These are phyloP conservation scores for Drosophila nebulosa DNA, from an alignment of 1,140 invertebrate genomes.

Conservation along the genomic window DNA sequence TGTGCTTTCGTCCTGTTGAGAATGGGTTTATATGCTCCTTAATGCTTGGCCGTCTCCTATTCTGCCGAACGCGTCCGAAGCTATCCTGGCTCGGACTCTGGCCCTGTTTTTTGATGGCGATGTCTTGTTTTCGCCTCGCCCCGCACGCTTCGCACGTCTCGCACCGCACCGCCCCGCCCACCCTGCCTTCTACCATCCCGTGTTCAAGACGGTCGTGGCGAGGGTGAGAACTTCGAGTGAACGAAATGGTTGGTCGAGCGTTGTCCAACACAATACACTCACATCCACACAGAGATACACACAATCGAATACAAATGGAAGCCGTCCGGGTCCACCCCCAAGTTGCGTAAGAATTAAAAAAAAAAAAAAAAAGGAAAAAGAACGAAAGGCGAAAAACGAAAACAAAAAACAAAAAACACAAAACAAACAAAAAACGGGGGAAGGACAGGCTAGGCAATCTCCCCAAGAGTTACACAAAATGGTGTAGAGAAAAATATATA, in stretches of 20 bases:
- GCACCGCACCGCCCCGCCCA: too few species aligned
- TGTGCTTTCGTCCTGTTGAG: background rate
- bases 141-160: too few species aligned
- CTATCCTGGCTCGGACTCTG: conserved; percentile 3
- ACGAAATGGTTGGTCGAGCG: conserved; percentile 62
- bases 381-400: conserved; percentile 23
- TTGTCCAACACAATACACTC: conserved; percentile 19
- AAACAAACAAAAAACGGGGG: conserved; percentile 30
- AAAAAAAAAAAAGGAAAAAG: conserved; percentile 16
- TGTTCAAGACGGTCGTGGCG: background rate
- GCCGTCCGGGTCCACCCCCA: conserved; percentile 34
- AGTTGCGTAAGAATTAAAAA: conserved; percentile 21
- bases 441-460: conserved; percentile 36
- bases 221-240: conserved; percentile 41
- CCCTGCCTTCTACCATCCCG: background rate
- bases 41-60: background rate
- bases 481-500: conserved; percentile 42
- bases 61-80: background rate
- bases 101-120: conserved; percentile 7
- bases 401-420: conserved; percentile 15
- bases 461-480: conserved; percentile 31
- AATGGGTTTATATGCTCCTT: background rate
- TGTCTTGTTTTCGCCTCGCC: too few species aligned
- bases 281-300: conserved; percentile 7
- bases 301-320: conserved; percentile 1